A percentile compares a stretch with the other conserved stretches of the same genome.
These are phyloP conservation scores for Rhimphoctona megacephalus DNA, from an alignment of 2,888 invertebrate species.

Conservation along the genomic window DNA sequence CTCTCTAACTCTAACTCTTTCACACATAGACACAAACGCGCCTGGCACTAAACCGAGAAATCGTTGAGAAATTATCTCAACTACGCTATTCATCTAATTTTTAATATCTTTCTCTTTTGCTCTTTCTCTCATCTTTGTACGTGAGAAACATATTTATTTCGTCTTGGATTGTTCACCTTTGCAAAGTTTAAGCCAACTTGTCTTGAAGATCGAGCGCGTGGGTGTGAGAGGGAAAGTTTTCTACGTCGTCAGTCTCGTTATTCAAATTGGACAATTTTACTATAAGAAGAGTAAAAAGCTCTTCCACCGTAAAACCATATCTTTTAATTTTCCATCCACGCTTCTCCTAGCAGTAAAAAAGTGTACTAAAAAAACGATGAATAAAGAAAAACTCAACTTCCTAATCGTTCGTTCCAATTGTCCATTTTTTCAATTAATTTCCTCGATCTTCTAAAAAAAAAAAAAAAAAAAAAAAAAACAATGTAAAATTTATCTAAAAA, in stretches of 20 bases:
- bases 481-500: background rate
- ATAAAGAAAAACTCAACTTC: too few species aligned
- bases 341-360: background rate
- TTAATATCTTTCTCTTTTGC: conserved; percentile 6
- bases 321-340: background rate
- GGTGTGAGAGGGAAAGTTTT: conserved; percentile 64
- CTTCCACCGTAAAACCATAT: background rate
- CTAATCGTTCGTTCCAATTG: too few species aligned
- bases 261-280: conserved; percentile 19
- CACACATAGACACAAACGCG: conserved; percentile 12
- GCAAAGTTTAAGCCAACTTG: conserved; percentile 48
- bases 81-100: conserved; percentile 24
- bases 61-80: conserved; percentile 43
- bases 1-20: conserved; percentile 2
- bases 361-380: too few species aligned
- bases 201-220: conserved; percentile 21
- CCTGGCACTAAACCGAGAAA: conserved; percentile 2
- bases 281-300: background rate
- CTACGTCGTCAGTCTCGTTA: conserved; percentile 25
- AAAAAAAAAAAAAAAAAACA: too few species aligned
- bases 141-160: conserved; percentile 48
- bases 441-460: too few species aligned
- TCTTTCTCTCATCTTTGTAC: background rate
- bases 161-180: conserved; percentile 52
- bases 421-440: too few species aligned